Percentiles rank a stretch among this genome's conserved stretches.
Evolutionary conservation across 2,797 vertebrate genomes (phyloP).

Genomic region (Prunella strophiata): DNA sequence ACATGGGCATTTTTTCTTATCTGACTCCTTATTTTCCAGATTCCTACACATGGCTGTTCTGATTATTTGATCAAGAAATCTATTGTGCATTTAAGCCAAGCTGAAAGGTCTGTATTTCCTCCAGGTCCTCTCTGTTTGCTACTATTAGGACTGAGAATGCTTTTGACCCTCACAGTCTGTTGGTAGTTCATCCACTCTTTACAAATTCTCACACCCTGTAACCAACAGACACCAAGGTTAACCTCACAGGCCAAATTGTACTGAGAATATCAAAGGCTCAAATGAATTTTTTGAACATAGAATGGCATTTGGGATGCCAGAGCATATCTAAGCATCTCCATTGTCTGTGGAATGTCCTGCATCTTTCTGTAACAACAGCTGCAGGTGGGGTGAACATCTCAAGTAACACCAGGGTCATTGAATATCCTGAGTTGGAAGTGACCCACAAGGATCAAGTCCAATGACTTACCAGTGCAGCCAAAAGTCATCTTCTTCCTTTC

Average conservation of each 20-base stretch:
- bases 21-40: not conserved
- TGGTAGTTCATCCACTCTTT: not conserved
- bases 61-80: not conserved
- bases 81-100: not conserved
- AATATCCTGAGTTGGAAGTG: not conserved
- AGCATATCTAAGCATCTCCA: not conserved
- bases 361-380: not conserved
- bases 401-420: not conserved
- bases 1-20: not conserved
- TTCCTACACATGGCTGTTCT: not conserved
- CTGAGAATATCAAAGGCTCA: not conserved
- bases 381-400: not conserved
- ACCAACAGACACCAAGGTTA: not conserved
- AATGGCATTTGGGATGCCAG: not conserved
- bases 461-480: not conserved
- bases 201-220: not conserved
- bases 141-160: not conserved
- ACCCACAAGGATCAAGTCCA: not conserved
- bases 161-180: not conserved
- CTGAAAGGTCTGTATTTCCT: not conserved
- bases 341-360: not conserved
- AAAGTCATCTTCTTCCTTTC: not conserved
- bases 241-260: not conserved
- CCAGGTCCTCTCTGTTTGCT: not conserved
- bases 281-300: not conserved